phyloP scores from a whole-genome alignment of 2,113 vertebrate genomes.

The Ivindomyrus marchei region DNA sequence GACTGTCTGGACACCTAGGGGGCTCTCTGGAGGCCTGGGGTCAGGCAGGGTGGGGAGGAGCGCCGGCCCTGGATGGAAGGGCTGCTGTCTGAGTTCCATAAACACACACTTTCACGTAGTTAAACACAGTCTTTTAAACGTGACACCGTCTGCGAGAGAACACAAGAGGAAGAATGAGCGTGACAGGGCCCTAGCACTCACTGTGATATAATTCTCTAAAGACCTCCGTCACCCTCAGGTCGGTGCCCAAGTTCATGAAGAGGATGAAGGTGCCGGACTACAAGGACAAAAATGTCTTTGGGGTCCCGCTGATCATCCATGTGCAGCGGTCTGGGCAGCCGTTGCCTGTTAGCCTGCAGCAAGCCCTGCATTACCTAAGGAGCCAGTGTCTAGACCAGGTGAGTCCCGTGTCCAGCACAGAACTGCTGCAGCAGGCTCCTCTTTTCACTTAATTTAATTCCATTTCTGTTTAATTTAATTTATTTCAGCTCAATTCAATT shows the following conservation, averaged over 20 bases:
- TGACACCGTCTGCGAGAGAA: background rate
- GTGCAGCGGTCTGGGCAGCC: conserved; percentile 84
- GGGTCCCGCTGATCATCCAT: conserved; percentile 80
- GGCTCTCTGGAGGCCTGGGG: background rate
- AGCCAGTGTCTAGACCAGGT: conserved; percentile 93
- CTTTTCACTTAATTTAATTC: background rate
- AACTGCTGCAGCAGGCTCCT: background rate
- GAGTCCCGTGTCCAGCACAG: conserved; percentile 3
- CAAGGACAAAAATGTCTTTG: conserved; percentile 72
- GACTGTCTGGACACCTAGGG: background rate
- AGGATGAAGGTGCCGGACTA: conserved; percentile 76
- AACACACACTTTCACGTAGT: conserved; percentile 4
- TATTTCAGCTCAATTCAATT: too few relatives aligned
- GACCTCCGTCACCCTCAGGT: conserved; percentile 49
- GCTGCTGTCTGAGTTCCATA: background rate
- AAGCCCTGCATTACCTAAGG: conserved; percentile 78
- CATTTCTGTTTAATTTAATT: background rate
- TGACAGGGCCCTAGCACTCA: background rate
- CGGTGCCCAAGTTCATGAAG: conserved; percentile 80
- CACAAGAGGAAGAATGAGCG: background rate
- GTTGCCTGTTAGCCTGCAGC: conserved; percentile 85
- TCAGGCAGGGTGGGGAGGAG: background rate
- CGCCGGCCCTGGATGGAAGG: background rate
- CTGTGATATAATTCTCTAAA: background rate
- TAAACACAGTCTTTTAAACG: conserved; percentile 4